Percentiles rank a stretch among this genome's conserved stretches.
phyloP scores from a whole-genome alignment of 1,140 invertebrate genomes.

The Sycobia sp. region DNA sequence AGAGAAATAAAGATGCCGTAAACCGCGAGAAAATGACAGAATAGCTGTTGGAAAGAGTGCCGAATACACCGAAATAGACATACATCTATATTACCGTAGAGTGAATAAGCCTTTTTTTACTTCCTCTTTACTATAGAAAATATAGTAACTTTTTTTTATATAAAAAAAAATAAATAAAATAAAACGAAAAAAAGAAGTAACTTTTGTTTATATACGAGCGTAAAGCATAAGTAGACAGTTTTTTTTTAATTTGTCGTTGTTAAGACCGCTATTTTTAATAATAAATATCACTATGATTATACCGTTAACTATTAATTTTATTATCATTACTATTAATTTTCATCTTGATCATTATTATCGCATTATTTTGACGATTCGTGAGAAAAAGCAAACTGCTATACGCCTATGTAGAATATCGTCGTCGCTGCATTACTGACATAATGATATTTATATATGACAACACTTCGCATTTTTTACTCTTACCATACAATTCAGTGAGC shows the following conservation, averaged over 20 bases:
- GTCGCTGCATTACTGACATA: slow-evolving; percentile 16
- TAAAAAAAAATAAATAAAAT: neutral
- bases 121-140: slow-evolving; percentile 9
- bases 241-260: slow-evolving; percentile 20
- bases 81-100: slow-evolving; percentile 14
- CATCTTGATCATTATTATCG: slow-evolving; percentile 16
- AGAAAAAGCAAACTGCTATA: too few species aligned
- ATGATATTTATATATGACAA: slow-evolving; percentile 26
- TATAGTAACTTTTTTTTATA: slow-evolving; percentile 22
- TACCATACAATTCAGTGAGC: neutral
- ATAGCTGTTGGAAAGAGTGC: slow-evolving; percentile 49
- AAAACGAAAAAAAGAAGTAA: neutral
- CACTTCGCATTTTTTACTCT: slow-evolving; percentile 9
- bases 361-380: slow-evolving; percentile 7
- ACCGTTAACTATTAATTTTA: neutral
- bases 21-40: slow-evolving; percentile 40
- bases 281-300: slow-evolving; percentile 17
- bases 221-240: slow-evolving; percentile 18
- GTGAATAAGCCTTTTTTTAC: slow-evolving; percentile 30
- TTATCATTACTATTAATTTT: slow-evolving; percentile 17
- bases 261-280: slow-evolving; percentile 21
- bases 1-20: slow-evolving; percentile 32
- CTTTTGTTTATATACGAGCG: slow-evolving; percentile 14
- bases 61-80: slow-evolving; percentile 40
- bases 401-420: slow-evolving; percentile 8